These are phyloP conservation scores for Megalurothrips usitatus DNA, from an alignment of 2,888 invertebrate species.

Conservation along the genomic window DNA sequence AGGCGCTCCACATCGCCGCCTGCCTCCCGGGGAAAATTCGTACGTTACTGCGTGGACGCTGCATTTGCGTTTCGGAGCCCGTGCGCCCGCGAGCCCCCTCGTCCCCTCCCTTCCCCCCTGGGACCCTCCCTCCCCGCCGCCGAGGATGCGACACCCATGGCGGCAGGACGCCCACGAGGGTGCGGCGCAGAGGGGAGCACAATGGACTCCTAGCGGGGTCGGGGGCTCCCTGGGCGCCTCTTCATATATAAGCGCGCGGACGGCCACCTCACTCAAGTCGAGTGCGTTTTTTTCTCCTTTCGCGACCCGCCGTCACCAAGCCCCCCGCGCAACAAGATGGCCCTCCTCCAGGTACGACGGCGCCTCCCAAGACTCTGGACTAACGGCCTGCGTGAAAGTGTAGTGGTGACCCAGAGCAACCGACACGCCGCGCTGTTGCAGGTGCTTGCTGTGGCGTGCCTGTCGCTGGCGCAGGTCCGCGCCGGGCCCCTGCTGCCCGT, in stretches of 20 bases:
- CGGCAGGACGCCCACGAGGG: background rate
- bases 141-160: constrained; percentile 9
- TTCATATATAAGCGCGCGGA: background rate
- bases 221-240: background rate
- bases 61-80: too few relatives aligned
- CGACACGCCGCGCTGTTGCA: too few relatives aligned
- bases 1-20: too few relatives aligned
- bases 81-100: too few relatives aligned
- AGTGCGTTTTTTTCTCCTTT: background rate
- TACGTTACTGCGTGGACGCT: too few relatives aligned
- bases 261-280: background rate
- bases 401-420: too few relatives aligned
- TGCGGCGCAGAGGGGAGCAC: constrained; percentile 1
- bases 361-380: too few relatives aligned
- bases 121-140: background rate
- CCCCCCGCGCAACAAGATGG: background rate
- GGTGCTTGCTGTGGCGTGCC: background rate
- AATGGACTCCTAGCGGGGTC: background rate
- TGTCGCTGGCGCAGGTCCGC: background rate
- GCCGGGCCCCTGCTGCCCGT: background rate
- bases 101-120: too few relatives aligned
- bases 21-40: too few relatives aligned
- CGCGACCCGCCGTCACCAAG: background rate
- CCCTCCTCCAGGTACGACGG: background rate
- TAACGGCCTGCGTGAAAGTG: too few relatives aligned